A percentile compares a stretch with the other conserved stretches of the same genome.
These are phyloP conservation scores for Pardosa pseudoannulata DNA, from an alignment of 2,888 invertebrate genomes.

Conservation along the genomic window DNA sequence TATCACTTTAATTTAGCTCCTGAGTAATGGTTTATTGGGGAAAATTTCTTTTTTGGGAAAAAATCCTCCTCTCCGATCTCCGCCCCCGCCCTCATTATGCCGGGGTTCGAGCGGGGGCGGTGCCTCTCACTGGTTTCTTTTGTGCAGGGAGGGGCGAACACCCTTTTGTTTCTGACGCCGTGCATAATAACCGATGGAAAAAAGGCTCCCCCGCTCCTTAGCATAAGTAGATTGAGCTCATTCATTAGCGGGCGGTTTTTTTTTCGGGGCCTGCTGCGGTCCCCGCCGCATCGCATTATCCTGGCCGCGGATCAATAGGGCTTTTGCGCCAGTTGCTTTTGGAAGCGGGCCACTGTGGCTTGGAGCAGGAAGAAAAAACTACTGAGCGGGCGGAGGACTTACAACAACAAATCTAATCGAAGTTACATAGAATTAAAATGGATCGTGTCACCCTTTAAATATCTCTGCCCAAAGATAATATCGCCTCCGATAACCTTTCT, in stretches of 20 bases:
- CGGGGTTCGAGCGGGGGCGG: constrained; percentile 34
- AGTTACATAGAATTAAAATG: background rate
- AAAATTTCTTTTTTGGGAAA: constrained; percentile 4
- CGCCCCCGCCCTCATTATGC: constrained; percentile 55
- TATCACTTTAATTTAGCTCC: constrained; percentile 9
- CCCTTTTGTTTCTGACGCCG: constrained; percentile 62
- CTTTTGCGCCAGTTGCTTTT: background rate
- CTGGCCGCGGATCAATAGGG: constrained; percentile 13
- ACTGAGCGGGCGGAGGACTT: background rate
- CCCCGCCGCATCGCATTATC: constrained; percentile 52
- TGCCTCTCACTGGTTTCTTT: constrained; percentile 22
- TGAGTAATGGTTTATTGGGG: constrained; percentile 5
- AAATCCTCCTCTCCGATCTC: constrained; percentile 29
- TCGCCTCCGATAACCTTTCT: background rate
- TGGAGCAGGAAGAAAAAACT: background rate
- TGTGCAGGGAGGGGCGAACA: constrained; percentile 50
- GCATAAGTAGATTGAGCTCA: constrained; percentile 61
- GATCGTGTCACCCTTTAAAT: background rate
- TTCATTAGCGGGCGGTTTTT: constrained; percentile 51
- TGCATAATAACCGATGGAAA: constrained; percentile 59
- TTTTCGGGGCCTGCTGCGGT: no score
- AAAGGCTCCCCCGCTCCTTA: constrained; percentile 48
- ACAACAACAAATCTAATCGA: background rate
- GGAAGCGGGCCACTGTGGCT: background rate
- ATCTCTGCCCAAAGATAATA: background rate